Conservation (phyloP, 2,797 vertebrate species). For the Octomys mimax region DNA sequence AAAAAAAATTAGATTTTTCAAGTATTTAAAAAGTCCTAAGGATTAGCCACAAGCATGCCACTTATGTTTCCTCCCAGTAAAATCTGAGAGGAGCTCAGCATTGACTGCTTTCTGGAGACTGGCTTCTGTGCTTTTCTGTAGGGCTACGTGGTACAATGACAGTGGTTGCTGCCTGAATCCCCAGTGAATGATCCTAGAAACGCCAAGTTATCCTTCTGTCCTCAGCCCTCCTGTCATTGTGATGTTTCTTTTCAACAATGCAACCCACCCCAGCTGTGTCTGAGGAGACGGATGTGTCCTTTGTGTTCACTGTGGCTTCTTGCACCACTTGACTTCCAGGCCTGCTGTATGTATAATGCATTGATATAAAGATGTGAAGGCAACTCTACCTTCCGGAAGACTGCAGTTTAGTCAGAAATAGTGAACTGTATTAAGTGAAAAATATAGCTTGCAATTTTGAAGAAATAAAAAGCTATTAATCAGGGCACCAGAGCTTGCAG, state of each 20-base stretch:
- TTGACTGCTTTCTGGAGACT: neutral
- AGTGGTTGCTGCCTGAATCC: neutral
- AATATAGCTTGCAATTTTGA: neutral
- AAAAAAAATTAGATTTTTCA: neutral
- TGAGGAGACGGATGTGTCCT: neutral
- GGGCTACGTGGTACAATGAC: neutral
- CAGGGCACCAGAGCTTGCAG: neutral
- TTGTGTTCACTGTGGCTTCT: neutral
- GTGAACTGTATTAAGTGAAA: neutral
- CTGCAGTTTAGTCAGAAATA: neutral
- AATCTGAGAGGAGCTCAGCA: neutral
- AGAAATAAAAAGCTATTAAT: too few relatives aligned
- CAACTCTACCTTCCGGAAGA: neutral
- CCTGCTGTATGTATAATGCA: neutral
- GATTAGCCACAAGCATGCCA: neutral
- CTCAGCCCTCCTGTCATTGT: neutral
- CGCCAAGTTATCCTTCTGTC: neutral
- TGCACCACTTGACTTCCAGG: neutral
- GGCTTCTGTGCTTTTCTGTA: neutral
- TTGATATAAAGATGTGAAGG: neutral
- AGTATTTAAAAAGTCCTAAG: neutral
- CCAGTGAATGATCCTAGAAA: neutral
- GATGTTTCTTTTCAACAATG: neutral
- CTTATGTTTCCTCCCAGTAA: neutral
- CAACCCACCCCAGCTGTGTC: fast-evolving